Conservation (phyloP, 2,113 vertebrate genomes). For the Megaceryle torquata region DNA sequence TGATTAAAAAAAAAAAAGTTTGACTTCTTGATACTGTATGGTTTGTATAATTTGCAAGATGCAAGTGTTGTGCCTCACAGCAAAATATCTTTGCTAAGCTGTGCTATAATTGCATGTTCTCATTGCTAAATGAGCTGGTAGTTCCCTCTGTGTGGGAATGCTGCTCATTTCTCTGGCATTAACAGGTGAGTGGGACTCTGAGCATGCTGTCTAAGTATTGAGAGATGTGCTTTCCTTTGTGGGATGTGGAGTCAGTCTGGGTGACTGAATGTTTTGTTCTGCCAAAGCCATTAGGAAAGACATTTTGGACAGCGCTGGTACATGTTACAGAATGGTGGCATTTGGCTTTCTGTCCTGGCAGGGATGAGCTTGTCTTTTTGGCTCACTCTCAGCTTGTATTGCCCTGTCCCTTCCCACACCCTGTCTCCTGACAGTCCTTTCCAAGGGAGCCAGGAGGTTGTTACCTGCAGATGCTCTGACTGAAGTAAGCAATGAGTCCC, state of each 20-base stretch:
- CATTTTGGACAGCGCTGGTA: neutral
- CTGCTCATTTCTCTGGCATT: neutral
- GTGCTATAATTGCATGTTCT: neutral
- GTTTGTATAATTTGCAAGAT: neutral
- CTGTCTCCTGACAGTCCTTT: neutral
- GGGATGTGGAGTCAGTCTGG: neutral
- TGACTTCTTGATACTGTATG: neutral
- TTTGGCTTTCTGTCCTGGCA: neutral
- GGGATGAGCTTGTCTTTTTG: neutral
- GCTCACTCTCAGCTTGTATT: neutral
- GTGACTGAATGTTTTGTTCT: neutral
- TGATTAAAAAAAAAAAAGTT: neutral
- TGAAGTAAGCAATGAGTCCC: neutral
- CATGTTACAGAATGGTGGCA: neutral
- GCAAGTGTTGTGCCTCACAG: neutral
- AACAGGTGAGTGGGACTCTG: fast-evolving
- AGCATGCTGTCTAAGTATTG: fast-evolving
- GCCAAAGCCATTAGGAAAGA: neutral
- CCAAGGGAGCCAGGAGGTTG: neutral
- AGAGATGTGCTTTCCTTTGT: fast-evolving
- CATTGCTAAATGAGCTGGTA: neutral
- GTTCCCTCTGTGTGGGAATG: neutral
- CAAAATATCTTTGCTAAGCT: neutral
- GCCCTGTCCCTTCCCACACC: neutral
- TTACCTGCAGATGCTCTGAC: neutral